Conservation (phyloP, 2,113 vertebrate genomes). For the Mirza zaza region DNA sequence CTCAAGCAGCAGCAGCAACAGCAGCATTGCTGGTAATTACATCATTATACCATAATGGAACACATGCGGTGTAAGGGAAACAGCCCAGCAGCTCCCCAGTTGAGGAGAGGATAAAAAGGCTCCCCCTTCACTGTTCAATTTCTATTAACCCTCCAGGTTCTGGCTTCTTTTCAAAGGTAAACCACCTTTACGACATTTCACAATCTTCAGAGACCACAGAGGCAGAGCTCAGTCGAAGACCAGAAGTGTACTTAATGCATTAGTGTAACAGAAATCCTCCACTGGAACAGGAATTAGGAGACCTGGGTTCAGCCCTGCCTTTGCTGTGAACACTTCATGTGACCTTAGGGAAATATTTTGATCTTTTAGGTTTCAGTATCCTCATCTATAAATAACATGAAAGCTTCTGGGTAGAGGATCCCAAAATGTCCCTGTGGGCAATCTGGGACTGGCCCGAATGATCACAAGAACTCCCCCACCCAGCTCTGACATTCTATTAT, state of each 20-base stretch:
- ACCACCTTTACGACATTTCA: background rate
- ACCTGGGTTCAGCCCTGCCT: background rate
- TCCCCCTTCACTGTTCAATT: background rate
- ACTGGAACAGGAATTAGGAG: background rate
- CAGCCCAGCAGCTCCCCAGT: constrained; percentile 52
- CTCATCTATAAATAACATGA: background rate
- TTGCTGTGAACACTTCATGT: background rate
- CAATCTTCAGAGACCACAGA: background rate
- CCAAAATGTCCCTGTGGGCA: background rate
- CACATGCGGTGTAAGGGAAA: constrained; percentile 28
- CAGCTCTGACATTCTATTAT: background rate
- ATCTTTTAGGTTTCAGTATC: constrained; percentile 29
- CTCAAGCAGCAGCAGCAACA: constrained; percentile 42
- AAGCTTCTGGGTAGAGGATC: background rate
- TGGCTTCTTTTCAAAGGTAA: constrained; percentile 53
- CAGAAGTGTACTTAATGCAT: background rate
- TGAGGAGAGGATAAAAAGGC: background rate
- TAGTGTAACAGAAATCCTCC: background rate
- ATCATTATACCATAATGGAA: constrained; percentile 78
- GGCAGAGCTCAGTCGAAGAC: background rate
- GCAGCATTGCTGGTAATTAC: constrained; percentile 78
- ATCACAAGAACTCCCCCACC: background rate
- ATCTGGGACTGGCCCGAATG: background rate
- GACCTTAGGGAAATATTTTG: background rate
- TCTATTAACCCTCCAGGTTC: constrained; percentile 66